Base-by-base conservation (phyloP, 1,140 invertebrate species). In the Pararge aegeria region DNA sequence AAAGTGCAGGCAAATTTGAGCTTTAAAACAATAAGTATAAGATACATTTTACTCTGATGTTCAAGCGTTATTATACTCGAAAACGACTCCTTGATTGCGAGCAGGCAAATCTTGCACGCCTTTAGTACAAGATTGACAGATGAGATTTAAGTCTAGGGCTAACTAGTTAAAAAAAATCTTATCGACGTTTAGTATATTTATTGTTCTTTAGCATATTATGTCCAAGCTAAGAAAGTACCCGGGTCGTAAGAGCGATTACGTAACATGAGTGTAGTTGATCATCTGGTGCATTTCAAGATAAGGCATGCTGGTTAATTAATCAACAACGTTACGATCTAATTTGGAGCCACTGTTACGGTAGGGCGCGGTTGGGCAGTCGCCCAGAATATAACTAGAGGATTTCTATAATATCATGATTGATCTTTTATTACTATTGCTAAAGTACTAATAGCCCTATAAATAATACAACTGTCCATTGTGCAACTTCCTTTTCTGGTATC, bases 341-440 rank as follows among this genome's bases (percentile, higher is more conserved):
- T 52, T 52, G 34, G 20, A 51, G 16, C 29, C 18, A 40, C 29
- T 57, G 40, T 57, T 57, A 63, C 30, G 55, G 54, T 62, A 62
- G 61, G 61, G 50, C 61, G 54, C 29, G 54, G 55, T 53, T 63
- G 54, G 61, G 42, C 61, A 48, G 6, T 27, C 54, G 61, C 40
- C 55, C 61, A 57, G 38, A 48, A 37, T 20, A 49, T 16, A 15
- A 20, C 42, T 20, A 46, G 13, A 1, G 20, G 16, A 12, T 19
- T 18, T 46, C 5, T 46, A 12, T 46, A 20, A 6, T 16, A 40
- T 16, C 16, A 40, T 37, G 34, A 37, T n/a, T 37, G 6, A 15
- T 40, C 38, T 40, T 16, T 16, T 18, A 18, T 16, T 40, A 40
- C 16, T 18, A 40, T 40, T 40, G 38, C 5, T 18, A 1, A 40